Evolutionary conservation across 2,888 invertebrate species (phyloP), one percentile per base, ranked within the genome.

Genomic region (Cotesia congregata): DNA sequence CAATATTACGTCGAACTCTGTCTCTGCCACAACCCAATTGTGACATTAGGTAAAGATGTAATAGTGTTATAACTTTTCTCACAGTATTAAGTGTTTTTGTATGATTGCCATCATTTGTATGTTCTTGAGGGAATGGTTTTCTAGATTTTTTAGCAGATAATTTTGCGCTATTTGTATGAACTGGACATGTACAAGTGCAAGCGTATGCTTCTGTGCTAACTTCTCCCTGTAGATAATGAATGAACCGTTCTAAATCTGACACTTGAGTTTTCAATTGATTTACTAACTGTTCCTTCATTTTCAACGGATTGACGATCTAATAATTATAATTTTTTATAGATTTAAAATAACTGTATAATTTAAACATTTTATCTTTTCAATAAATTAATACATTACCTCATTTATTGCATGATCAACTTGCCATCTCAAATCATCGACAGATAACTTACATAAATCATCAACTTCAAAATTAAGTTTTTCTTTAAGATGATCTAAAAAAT

Each of bases 221-320:
- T 84, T 95, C 95, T 82, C 94, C 95, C 92, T 99, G 99, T 85
- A 99, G 92, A 86, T 98, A 95, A 83, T 95, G 94, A 83, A 99
- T 98, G 88, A 99, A 99, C 81, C 98, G 93, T 89, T 99, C 99
- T 90, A 99, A 92, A 90, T 99, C 99, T 65, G 95, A 94, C 74
- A 99, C 97, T 91, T 99, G 99, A 0, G 97, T 97, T 90, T 98
- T 98, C 20, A 99, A 91, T 90, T 99, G 99, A 67, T 93, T 93
- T 20, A 99, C 98, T 17, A 99, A 92, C 90, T 98, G 98, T 86
- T 98, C 98, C 90, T 99, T 98, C 91, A 98, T 97, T 88, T 97
- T 95, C 79, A 98, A 93, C 15, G 97, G 97, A 84, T 97, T 98
- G 20, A 98, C 95, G 86, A 98, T 94, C 93, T 94, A 86, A 15